Percentiles rank a stretch among this genome's conserved stretches.
Evolutionary conservation across 2,797 vertebrate species (phyloP).

Genomic region (Selene dorsalis): DNA sequence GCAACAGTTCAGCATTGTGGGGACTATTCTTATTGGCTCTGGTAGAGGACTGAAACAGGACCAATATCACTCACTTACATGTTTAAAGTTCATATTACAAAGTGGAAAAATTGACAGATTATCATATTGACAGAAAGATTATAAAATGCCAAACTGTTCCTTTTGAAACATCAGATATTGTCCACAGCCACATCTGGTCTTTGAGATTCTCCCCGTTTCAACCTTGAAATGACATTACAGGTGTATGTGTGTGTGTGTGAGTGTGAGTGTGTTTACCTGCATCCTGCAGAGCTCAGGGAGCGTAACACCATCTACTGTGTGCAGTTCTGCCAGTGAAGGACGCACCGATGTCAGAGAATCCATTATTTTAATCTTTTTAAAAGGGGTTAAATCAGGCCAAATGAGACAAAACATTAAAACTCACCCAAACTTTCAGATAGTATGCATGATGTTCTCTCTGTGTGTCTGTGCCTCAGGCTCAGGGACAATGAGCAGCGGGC

Average conservation of each 20-base stretch:
- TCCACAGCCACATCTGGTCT: not conserved
- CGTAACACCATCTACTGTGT: not conserved
- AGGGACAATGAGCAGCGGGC: constrained; percentile 90
- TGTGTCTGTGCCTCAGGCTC: constrained; percentile 81
- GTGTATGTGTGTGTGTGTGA: not conserved
- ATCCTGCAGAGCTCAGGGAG: not conserved
- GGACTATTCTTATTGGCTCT: not conserved
- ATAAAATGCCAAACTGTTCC: too few relatives aligned
- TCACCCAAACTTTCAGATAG: not conserved
- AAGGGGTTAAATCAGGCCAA: not conserved
- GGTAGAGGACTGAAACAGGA: too few relatives aligned
- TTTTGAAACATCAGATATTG: not conserved
- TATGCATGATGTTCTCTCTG: not conserved
- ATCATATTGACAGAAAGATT: not conserved
- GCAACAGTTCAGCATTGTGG: not conserved
- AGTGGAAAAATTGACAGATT: not conserved
- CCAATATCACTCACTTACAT: not conserved
- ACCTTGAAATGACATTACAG: not conserved
- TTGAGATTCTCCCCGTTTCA: not conserved
- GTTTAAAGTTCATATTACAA: not conserved
- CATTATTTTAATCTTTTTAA: not conserved
- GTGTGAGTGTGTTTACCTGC: not conserved
- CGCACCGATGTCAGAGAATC: too few relatives aligned
- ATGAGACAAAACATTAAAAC: not conserved
- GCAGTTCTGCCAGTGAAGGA: not conserved